Evolutionary conservation across 2,113 vertebrate species (phyloP).

Genomic region (Salminus brasiliensis): DNA sequence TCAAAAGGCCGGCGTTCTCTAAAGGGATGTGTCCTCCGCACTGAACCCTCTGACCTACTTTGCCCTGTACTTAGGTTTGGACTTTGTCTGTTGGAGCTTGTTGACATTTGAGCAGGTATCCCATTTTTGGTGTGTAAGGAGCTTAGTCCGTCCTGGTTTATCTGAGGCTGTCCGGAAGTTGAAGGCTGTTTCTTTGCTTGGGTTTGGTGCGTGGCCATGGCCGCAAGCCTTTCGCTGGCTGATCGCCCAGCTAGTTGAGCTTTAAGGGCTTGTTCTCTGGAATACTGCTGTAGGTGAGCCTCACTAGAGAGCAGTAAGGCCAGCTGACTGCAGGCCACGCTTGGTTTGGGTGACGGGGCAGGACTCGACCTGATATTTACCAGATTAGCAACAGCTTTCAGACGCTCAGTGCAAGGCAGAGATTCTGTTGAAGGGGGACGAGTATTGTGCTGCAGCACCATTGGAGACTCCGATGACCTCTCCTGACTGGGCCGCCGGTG

Average conservation of each 20-base stretch:
- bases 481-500: conserved; percentile 68
- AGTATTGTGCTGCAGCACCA: conserved; percentile 67
- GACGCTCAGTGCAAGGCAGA: conserved; percentile 82
- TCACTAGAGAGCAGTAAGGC: conserved; percentile 87
- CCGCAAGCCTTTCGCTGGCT: conserved; percentile 86
- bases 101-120: conserved; percentile 67
- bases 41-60: conserved; percentile 65
- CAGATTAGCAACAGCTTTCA: conserved; percentile 87
- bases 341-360: conserved; percentile 85
- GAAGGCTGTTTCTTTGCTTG: conserved; percentile 80
- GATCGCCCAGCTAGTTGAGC: conserved; percentile 82
- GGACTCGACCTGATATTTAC: conserved; percentile 86
- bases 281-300: conserved; percentile 88
- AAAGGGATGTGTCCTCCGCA: conserved; percentile 66
- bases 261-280: conserved; percentile 87
- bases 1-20: conserved; percentile 78
- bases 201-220: conserved; percentile 80
- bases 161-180: conserved; percentile 61
- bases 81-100: conserved; percentile 67
- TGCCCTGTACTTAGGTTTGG: conserved; percentile 68
- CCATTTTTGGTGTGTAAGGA: conserved; percentile 77
- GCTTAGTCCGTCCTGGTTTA: conserved; percentile 74
- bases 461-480: conserved; percentile 78
- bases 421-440: conserved; percentile 76
- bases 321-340: conserved; percentile 87